phyloP scores from a whole-genome alignment of 2,797 vertebrate species.

The Mormyrus hasselquistii region DNA sequence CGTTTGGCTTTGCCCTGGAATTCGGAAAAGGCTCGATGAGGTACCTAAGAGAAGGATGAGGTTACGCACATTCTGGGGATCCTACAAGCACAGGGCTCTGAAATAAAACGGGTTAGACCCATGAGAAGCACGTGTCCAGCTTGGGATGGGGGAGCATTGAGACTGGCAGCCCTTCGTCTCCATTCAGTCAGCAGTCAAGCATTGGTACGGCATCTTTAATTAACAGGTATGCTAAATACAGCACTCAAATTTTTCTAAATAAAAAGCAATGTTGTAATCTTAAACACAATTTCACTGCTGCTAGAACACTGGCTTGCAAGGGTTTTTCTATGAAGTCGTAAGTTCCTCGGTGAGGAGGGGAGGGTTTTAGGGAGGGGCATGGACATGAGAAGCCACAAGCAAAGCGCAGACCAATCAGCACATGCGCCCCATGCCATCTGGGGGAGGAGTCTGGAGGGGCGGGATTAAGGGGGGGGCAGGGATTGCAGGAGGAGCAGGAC shows the following conservation, averaged over 20 bases:
- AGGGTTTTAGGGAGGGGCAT: background rate
- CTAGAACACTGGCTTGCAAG: background rate
- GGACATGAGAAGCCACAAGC: conserved; percentile 35
- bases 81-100: background rate
- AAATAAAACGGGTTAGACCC: background rate
- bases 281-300: background rate
- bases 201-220: background rate
- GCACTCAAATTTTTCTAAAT: background rate
- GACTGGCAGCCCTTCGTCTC: conserved; percentile 6
- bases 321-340: background rate
- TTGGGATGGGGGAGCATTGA: background rate
- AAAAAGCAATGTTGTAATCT: background rate
- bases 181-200: background rate
- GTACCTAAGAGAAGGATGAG: background rate
- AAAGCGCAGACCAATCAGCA: conserved; percentile 48
- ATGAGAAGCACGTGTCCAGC: background rate
- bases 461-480: conserved; percentile 41
- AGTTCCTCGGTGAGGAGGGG: background rate
- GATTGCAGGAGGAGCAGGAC: conserved; percentile 24
- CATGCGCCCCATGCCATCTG: conserved; percentile 78
- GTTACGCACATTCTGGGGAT: background rate
- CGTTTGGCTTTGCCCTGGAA: conserved; percentile 16
- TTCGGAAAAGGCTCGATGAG: conserved; percentile 18
- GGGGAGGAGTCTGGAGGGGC: conserved; percentile 40
- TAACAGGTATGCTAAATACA: background rate